Evolutionary conservation across 2,797 vertebrate species (phyloP), one percentile per base, ranked within the genome.

Genomic region (Setipinna tenuifilis): DNA sequence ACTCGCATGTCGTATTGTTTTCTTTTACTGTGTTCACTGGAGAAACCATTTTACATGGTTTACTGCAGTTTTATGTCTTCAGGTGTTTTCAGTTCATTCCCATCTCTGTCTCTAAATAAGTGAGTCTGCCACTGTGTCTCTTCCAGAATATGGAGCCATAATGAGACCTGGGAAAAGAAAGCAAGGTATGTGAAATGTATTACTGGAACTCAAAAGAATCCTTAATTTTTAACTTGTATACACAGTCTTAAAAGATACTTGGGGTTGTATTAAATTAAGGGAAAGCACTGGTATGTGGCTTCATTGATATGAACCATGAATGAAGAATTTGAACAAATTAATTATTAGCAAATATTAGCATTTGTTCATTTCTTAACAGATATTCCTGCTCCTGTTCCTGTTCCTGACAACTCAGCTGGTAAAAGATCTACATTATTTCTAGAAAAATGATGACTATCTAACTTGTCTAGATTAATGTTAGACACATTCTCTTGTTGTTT

Each of bases 101-200:
- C 71, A 31, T 17, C 35, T 44, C 58, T 59, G 58, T 59, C 58
- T 59, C 31, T 41, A 21, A 78, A 6, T 80, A 4, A 59, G n/a
- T 16, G 54, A 57, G 75, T 31, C 50, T 78, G 41, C 11, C 75
- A 25, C 6, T 11, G 57, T 59, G 62, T 61, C 6, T 23, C 21
- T 81, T 61, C 17, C 35, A 82, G 83, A 84, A 6, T 57, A 82
- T 46, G 50, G 58, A 50, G 16, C 48, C 44, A 14, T 35, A 35
- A 35, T 41, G 54, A 85, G 44, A 80, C n/a, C 80, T n/a, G 35
- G 82, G 81, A 57, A 68, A 57, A 71, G 81, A 44, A 85, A 14
- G 5, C 44, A 78, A 78, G 71, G 71, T 41, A 78, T 16, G 35
- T 31, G 12, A 28, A 68, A 14, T 75, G 14, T 19, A 19, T 19